These are phyloP conservation scores for Cerastoderma edule DNA, from an alignment of 2,888 invertebrate species.

Conservation along the genomic window DNA sequence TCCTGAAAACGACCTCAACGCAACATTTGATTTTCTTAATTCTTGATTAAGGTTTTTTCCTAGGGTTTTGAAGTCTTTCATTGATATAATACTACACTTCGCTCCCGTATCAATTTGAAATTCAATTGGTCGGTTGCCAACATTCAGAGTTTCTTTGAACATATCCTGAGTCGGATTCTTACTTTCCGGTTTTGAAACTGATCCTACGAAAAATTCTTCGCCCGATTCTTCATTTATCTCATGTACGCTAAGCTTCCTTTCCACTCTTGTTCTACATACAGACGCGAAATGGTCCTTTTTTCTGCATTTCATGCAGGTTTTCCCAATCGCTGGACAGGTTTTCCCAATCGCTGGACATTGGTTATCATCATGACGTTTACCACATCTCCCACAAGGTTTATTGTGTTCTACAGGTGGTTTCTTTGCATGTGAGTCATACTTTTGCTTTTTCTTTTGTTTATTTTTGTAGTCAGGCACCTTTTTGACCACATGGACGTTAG, in stretches of 20 bases:
- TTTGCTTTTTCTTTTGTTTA: too few relatives aligned
- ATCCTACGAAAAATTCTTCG: conserved; percentile 26
- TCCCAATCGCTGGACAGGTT: conserved; percentile 41
- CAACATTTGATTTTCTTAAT: conserved; percentile 18
- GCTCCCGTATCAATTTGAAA: conserved; percentile 51
- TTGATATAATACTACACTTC: conserved; percentile 40
- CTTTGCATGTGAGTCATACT: too few relatives aligned
- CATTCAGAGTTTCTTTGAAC: conserved; percentile 16
- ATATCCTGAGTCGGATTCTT: conserved; percentile 14
- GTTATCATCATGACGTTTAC: conserved; percentile 8
- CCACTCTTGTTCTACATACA: conserved; percentile 3
- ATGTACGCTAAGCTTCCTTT: not conserved
- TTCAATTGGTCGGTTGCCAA: not conserved
- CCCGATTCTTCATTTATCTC: conserved; percentile 19
- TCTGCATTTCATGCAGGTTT: conserved; percentile 23
- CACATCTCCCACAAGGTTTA: conserved; percentile 15
- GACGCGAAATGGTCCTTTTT: conserved; percentile 38
- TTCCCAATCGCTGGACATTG: conserved; percentile 42
- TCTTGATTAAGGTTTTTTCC: conserved; percentile 24
- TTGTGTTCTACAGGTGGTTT: not conserved
- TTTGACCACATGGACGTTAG: conserved; percentile 21
- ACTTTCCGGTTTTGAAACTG: not conserved
- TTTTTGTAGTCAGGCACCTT: too few relatives aligned
- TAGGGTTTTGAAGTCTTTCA: conserved; percentile 28
- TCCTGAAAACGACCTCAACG: conserved; percentile 43